These are phyloP conservation scores for Subanguina moxae DNA, from an alignment of 1,140 invertebrate species.

Conservation along the genomic window DNA sequence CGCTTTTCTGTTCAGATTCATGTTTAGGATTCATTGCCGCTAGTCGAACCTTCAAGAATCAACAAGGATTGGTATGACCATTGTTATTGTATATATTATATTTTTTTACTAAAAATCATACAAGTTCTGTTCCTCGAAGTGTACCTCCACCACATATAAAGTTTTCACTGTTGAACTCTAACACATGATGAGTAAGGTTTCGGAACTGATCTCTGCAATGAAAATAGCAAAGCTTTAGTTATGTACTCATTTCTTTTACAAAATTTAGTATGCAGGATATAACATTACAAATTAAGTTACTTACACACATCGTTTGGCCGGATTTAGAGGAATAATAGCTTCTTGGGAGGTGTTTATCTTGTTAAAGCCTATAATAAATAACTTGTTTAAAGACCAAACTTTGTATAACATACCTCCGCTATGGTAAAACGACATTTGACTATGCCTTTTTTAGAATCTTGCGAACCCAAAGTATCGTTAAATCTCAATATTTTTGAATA, in stretches of 20 bases:
- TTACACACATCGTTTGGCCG: slow-evolving; percentile 6
- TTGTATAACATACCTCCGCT: no score
- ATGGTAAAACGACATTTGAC: no score
- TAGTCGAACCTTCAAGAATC: no score
- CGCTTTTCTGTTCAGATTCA: no score
- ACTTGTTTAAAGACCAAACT: not conserved
- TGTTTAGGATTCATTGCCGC: no score
- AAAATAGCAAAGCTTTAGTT: not conserved
- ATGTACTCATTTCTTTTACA: no score
- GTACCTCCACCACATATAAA: slow-evolving; percentile 1
- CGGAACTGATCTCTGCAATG: slow-evolving; percentile 1
- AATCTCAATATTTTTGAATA: no score
- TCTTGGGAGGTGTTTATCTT: not conserved
- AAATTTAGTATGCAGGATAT: no score
- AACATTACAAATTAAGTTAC: not conserved
- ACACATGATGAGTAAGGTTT: not conserved
- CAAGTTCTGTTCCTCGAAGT: not conserved
- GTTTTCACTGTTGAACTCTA: not conserved
- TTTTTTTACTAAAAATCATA: not conserved
- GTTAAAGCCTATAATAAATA: not conserved
- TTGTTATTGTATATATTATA: no score
- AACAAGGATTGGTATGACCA: no score
- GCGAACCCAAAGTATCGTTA: no score
- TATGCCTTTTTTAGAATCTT: no score
- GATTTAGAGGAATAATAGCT: not conserved